phyloP scores from a whole-genome alignment of 2,113 vertebrate species.

The Bubo bubo region DNA sequence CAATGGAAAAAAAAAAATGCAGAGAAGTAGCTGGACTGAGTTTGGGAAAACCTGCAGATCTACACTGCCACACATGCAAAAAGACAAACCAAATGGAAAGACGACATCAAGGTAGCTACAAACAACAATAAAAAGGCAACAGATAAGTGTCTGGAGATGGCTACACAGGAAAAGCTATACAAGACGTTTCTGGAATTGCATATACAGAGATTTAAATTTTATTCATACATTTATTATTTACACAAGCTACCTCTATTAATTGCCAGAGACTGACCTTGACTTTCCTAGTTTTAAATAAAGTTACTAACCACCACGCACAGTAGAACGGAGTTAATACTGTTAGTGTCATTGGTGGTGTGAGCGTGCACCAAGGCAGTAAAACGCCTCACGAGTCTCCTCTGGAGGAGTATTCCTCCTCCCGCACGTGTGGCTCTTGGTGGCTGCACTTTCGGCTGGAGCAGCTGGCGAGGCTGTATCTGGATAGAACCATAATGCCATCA shows the following conservation, averaged over 20 bases:
- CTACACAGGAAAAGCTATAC: neutral
- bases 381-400: neutral
- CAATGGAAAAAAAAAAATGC: neutral
- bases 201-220: neutral
- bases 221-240: constrained; percentile 17
- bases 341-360: neutral
- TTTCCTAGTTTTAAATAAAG: neutral
- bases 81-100: neutral
- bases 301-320: neutral
- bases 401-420: neutral
- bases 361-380: neutral
- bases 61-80: neutral
- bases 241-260: neutral
- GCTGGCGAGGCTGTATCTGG: neutral
- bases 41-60: neutral
- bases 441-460: neutral
- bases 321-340: constrained; percentile 15
- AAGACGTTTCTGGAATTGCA: constrained; percentile 7
- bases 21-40: neutral
- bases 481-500: neutral
- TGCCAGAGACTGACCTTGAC: neutral
- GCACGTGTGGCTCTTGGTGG: neutral
- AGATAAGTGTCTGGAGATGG: neutral
- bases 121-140: neutral
- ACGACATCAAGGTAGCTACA: neutral